Evolutionary conservation across 37 sponge, comb jelly and placozoan genomes (phyloP), one percentile per base, ranked within the genome.

Genomic region (Amphimedon queenslandica): DNA sequence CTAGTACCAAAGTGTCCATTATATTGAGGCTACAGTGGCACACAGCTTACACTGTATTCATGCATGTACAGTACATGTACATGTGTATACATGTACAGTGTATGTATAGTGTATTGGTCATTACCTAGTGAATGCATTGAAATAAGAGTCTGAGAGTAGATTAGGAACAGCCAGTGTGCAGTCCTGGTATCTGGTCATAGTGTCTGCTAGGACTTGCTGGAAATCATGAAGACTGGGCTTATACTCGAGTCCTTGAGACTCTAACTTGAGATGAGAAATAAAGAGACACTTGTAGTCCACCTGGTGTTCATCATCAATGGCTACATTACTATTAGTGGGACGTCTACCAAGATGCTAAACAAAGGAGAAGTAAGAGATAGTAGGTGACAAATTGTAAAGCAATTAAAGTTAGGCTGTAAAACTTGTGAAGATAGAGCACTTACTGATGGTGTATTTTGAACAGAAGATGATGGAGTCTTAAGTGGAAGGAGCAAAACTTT

Each of bases 121-220:
- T 30, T 65, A 93, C 94, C 81, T 80, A 38, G 96, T 95, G 69
- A 96, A 96, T n/a, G 97, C 75, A 57, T 93, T 77, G 73, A 94
- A 98, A 53, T 67, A 80, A 5, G 75, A 42, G 42, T 98, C 96
- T 10, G 91, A 73, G 24, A 89, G 51, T 25, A 98, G 85, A 64
- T 86, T 92, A 16, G 93, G 92, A 34, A 85, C 69, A 20, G 87
- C 89, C 24, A 90, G 81, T 3, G 90, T 82, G 47, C 96, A 89
- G 70, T 91, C 92, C 40, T 88, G 74, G 56, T 94, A 91, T 42
- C 83, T 40, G 4, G 25, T 11, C 37, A 94, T 71, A 0, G 91
- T 61, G 43, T 91, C 88, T 23, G 67, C 65, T 27, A 91, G 66
- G 34, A 66, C 77, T 25, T 64, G 61, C 43, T 76, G 73, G 64